Evolutionary conservation across 2,113 vertebrate species (phyloP), one percentile per base, ranked within the genome.

Genomic region (Scomber colias): DNA sequence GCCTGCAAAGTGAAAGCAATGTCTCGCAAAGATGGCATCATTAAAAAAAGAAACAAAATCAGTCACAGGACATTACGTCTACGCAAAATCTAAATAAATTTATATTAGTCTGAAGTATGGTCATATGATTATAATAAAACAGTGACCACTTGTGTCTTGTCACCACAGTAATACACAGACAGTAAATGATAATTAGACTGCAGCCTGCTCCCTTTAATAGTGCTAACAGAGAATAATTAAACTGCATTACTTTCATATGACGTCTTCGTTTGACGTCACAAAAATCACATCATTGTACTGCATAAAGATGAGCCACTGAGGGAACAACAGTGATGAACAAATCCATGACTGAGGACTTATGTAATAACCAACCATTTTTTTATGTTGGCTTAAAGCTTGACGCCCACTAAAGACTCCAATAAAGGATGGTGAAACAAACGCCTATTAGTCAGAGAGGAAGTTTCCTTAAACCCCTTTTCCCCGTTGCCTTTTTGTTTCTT

Each of bases 341-440:
- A 81, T 74, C 61, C 64, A 75, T 40, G 10, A 61, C 66, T 19
- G 24, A 69, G 21, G 49, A 46, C 53, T 86, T 87, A 87, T 81
- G 70, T 69, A 88, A 90, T 70, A 48, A 60, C 24, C 13, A 71
- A 54, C 21, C 31, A 72, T 83, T 79, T 56, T 73, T 44, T 40
- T 40, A 51, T 50, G 27, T 57, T 64, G 81, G 69, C 79, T 75
- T 75, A 46, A 73, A 87, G 77, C 77, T 35, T 21, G 27, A 82
- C 77, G 46, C 85, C 84, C 76, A 86, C 72, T 62, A 5, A 57
- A 84, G 27, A 71, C 40, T 54, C 71, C 40, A 62, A 50, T 66
- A 85, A 82, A 78, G 40, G 14, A 72, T n/a, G 13, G 61, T 30
- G 59, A 80, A 74, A 75, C 4, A 0, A 80, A 73, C 55, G 14